These are phyloP conservation scores for Dendropsophus ebraccatus DNA, from an alignment of 2,113 vertebrate species.

Conservation along the genomic window DNA sequence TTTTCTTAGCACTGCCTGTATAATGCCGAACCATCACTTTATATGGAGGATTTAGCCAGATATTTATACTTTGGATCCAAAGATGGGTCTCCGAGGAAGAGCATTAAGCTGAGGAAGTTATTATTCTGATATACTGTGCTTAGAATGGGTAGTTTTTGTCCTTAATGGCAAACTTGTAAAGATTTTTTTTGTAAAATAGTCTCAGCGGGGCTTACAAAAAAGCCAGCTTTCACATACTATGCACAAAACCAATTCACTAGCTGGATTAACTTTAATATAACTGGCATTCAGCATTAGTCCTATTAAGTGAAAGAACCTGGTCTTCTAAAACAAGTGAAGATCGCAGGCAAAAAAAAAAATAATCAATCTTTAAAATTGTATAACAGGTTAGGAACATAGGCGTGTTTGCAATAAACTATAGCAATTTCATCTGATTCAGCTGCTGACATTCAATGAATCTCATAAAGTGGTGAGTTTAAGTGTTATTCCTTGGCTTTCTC, in stretches of 20 bases:
- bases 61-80: conserved; percentile 60
- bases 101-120: conserved; percentile 61
- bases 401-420: conserved; percentile 70
- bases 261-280: conserved; percentile 75
- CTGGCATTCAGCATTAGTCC: conserved; percentile 65
- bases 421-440: conserved; percentile 72
- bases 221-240: conserved; percentile 70
- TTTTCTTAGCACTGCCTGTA: conserved; percentile 13
- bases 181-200: conserved; percentile 69
- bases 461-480: conserved; percentile 65
- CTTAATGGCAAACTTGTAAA: conserved; percentile 68
- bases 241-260: conserved; percentile 71
- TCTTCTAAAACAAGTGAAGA: conserved; percentile 62
- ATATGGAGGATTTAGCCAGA: conserved; percentile 55
- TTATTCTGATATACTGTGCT: conserved; percentile 67
- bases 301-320: conserved; percentile 69
- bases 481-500: conserved; percentile 69
- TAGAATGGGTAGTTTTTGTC: conserved; percentile 62
- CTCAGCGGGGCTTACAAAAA: conserved; percentile 66
- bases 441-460: conserved; percentile 67
- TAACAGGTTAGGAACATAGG: conserved; percentile 68
- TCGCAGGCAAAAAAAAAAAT: conserved; percentile 48
- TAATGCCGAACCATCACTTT: conserved; percentile 55
- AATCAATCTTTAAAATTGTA: conserved; percentile 70
- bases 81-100: conserved; percentile 62